These are phyloP conservation scores for Epinotia bilunana DNA, from an alignment of 2,888 invertebrate species.

Conservation along the genomic window DNA sequence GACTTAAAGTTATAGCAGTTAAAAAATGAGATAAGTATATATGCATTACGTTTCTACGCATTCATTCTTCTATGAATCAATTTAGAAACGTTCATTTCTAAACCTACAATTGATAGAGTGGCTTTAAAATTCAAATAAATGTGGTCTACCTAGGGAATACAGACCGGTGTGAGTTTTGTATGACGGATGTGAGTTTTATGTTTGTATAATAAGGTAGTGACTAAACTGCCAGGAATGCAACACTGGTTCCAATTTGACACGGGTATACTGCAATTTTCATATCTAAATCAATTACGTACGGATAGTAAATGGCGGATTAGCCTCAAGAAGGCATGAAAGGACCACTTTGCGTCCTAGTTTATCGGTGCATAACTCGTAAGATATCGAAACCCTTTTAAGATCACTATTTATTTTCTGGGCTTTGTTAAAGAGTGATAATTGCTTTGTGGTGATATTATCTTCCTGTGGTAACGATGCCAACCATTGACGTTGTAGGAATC, in stretches of 20 bases:
- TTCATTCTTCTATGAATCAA: not conserved
- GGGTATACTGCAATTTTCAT: not conserved
- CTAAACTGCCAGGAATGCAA: not conserved
- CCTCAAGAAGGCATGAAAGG: not conserved
- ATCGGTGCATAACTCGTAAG: not conserved
- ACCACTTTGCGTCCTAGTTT: not conserved
- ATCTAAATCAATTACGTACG: not conserved
- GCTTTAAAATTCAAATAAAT: too few species aligned
- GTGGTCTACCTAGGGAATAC: too few species aligned
- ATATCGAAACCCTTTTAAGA: not conserved
- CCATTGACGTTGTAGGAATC: not conserved
- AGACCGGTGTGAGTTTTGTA: too few species aligned
- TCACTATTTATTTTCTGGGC: not conserved
- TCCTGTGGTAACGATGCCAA: conserved; percentile 20
- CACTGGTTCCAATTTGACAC: not conserved
- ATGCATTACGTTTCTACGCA: too few species aligned
- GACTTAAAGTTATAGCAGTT: too few species aligned
- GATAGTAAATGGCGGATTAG: not conserved
- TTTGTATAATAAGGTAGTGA: not conserved
- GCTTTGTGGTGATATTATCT: conserved; percentile 8
- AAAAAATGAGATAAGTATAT: too few species aligned
- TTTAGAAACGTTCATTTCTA: not conserved
- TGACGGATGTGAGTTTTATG: too few species aligned
- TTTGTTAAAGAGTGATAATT: not conserved
- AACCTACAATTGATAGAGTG: too few species aligned